phyloP scores from a whole-genome alignment of 2,113 vertebrate species.

The Falcunculus frontatus region DNA sequence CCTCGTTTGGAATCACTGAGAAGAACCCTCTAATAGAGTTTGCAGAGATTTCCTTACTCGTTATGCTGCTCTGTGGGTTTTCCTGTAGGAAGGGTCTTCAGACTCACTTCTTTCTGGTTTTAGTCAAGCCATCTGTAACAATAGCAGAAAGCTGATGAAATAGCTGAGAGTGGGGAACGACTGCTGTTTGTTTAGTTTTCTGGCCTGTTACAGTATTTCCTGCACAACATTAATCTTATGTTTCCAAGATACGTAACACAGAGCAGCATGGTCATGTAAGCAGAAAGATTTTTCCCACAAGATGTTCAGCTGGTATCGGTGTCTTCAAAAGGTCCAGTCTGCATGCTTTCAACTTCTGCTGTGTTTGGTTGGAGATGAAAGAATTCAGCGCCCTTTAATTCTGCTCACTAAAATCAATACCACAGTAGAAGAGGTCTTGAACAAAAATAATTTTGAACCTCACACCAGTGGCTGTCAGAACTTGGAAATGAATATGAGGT shows the following conservation, averaged over 20 bases:
- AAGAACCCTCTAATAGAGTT: not conserved
- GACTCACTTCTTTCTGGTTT: not conserved
- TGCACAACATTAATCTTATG: slow-evolving; percentile 3
- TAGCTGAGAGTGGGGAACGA: not conserved
- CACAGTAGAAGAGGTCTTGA: not conserved
- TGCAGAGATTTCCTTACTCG: not conserved
- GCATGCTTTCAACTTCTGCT: not conserved
- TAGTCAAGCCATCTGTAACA: slow-evolving; percentile 37
- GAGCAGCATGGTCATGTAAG: not conserved
- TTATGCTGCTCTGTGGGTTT: not conserved
- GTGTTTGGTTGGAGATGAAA: not conserved
- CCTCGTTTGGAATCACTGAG: not conserved
- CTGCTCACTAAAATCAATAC: not conserved
- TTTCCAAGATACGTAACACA: not conserved
- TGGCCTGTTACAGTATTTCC: slow-evolving; percentile 4
- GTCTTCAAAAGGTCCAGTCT: not conserved
- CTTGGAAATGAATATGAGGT: not conserved
- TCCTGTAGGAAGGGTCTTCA: not conserved
- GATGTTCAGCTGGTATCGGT: not conserved
- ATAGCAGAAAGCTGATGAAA: slow-evolving; percentile 27
- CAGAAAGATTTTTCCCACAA: slow-evolving; percentile 27
- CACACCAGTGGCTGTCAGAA: not conserved
- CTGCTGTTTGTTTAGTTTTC: slow-evolving; percentile 42
- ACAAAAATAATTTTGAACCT: not conserved
- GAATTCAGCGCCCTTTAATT: not conserved